Evolutionary conservation across 2,113 vertebrate genomes (phyloP), one percentile per base, ranked within the genome.

Genomic region (Lophura nycthemera): DNA sequence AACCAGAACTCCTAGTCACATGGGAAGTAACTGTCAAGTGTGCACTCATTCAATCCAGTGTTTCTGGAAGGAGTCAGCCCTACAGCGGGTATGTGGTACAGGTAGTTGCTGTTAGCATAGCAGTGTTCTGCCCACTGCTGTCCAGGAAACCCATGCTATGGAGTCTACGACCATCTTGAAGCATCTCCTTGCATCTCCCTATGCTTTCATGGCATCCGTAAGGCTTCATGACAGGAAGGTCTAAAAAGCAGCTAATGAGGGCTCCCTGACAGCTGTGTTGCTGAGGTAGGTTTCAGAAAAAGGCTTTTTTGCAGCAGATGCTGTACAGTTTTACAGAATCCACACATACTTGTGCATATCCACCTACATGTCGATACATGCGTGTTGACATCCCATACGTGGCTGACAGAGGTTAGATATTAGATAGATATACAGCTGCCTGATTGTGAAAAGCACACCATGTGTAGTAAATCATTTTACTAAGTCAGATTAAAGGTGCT

Each of bases 401-500:
- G 86, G 88, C 67, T 13, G 22, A 92, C 80, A 77, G 16, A 96
- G 11, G 20, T 91, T 93, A 1, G 1, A 79, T 84, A 80, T 43
- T 79, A 83, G 43, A 30, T 7, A 85, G 92, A 93, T 90, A 93
- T 74, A 96, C 86, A 92, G 81, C 86, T 92, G 73, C 76, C 89
- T 92, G 91, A 95, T 92, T 84, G 95, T 95, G 89, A 88, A 94
- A 95, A 91, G 94, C 86, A 91, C 50, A 96, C 80, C 70, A 4
- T 52, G 66, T 88, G 94, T 91, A 97, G 95, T 97, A 98, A 98
- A 98, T 98, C 97, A 97, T 96, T 96, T 97, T 96, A 97, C 95
- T 96, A 96, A 98, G 97, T 98, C 97, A 98, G 97, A 98, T 98
- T 98, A 98, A 98, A 98, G 97, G 97, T 98, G 97, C 96, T 97